These are phyloP conservation scores for Zoanthus solanderi DNA, from an alignment of 92 coral and sea anemone genomes.

Conservation along the genomic window DNA sequence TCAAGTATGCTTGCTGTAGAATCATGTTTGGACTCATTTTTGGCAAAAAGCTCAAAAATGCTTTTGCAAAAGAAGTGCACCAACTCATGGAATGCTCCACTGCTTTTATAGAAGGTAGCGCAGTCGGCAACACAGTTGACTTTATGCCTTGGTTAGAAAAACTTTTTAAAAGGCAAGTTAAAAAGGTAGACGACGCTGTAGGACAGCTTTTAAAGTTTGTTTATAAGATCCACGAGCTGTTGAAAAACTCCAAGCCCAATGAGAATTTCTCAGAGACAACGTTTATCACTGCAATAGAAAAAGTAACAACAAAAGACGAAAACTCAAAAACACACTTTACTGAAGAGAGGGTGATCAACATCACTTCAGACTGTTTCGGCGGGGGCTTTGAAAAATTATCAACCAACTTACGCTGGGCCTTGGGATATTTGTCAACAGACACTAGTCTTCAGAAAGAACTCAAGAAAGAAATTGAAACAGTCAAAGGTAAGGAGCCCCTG, in stretches of 20 bases:
- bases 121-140: conserved; percentile 88
- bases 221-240: conserved; percentile 65
- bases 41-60: conserved; percentile 79
- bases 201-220: conserved; percentile 77
- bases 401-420: conserved; percentile 83
- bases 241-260: conserved; percentile 44
- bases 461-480: conserved; percentile 69
- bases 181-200: conserved; percentile 78
- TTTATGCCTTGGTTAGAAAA: conserved; percentile 96
- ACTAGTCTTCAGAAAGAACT: conserved; percentile 81
- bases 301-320: conserved; percentile 58
- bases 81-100: conserved; percentile 84
- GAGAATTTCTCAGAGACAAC: conserved; percentile 37
- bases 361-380: conserved; percentile 93
- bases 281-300: conserved; percentile 67
- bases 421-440: conserved; percentile 86
- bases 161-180: conserved; percentile 75
- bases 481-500: conserved; percentile 73
- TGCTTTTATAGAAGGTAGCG: conserved; percentile 88
- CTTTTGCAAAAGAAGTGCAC: conserved; percentile 75
- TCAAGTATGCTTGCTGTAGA: conserved; percentile 71
- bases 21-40: conserved; percentile 79
- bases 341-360: conserved; percentile 82
- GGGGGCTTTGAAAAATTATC: conserved; percentile 91
- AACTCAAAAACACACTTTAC: conserved; percentile 67